phyloP scores from a whole-genome alignment of 2,797 vertebrate species.

The Sylvilagus floridanus region DNA sequence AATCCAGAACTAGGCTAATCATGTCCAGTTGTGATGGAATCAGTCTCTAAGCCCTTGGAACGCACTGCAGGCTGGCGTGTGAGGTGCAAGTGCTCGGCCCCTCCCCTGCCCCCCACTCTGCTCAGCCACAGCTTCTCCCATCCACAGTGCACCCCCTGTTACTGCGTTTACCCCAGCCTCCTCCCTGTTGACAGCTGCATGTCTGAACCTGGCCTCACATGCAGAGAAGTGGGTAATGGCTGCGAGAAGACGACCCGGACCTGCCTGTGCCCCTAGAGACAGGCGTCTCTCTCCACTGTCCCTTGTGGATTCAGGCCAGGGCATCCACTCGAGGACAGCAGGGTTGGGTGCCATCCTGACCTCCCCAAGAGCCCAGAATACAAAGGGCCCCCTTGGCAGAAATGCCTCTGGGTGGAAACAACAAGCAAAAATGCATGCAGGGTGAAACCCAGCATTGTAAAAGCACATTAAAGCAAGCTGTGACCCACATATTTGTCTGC shows the following conservation, averaged over 20 bases:
- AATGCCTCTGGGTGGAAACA: conserved; percentile 58
- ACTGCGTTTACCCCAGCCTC: no score
- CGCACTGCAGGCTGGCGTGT: rapidly evolving
- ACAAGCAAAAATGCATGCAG: conserved; percentile 25
- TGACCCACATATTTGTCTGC: conserved; percentile 77
- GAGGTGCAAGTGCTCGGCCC: rapidly evolving
- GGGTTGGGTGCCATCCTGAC: background rate
- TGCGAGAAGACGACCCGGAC: background rate
- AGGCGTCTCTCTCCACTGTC: background rate
- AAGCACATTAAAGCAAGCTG: conserved; percentile 79
- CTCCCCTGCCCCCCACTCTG: no score
- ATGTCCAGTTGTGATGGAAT: rapidly evolving
- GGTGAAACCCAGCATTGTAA: conserved; percentile 66
- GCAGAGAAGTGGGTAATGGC: background rate
- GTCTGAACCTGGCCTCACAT: background rate
- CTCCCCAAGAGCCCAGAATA: background rate
- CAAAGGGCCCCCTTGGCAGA: background rate
- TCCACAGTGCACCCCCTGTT: background rate
- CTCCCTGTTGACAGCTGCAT: background rate
- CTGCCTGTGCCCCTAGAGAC: background rate
- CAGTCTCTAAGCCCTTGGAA: background rate
- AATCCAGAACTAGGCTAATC: background rate
- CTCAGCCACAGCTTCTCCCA: background rate
- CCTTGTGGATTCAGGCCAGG: background rate
- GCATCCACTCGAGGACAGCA: background rate